phyloP scores from a whole-genome alignment of 1,140 invertebrate genomes.

The Musca vetustissima region DNA sequence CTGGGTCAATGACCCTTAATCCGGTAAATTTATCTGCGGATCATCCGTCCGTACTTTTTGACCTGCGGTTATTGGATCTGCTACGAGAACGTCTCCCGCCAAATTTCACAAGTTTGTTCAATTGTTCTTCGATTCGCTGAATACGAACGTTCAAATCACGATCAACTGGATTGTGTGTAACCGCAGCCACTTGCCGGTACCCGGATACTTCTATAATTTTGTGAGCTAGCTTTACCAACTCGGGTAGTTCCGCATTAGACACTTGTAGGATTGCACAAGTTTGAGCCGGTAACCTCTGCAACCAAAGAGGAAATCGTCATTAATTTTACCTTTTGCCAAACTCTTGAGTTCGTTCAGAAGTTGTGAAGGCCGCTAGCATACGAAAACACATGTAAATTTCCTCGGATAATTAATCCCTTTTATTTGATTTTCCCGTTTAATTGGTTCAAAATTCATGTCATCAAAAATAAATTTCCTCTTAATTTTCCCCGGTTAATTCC shows the following conservation, averaged over 20 bases:
- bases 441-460: no score
- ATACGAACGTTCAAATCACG: not conserved
- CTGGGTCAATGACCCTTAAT: no score
- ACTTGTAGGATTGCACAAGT: not conserved
- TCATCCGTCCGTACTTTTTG: not conserved
- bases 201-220: not conserved
- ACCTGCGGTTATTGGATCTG: no score
- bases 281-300: not conserved
- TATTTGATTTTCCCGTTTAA: no score
- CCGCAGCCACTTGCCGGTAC: not conserved
- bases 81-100: no score
- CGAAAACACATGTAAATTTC: no score
- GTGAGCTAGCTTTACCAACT: not conserved
- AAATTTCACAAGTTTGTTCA: no score
- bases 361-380: conserved; percentile 34
- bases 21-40: not conserved
- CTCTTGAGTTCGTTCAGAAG: conserved; percentile 28
- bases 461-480: no score
- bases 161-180: not conserved
- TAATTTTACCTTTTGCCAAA: conserved; percentile 4
- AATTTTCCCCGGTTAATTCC: no score
- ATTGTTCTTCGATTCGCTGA: not conserved
- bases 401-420: no score
- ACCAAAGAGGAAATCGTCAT: not conserved
- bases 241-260: not conserved